phyloP scores from a whole-genome alignment of 2,797 vertebrate species.

The Microhierax caerulescens region DNA sequence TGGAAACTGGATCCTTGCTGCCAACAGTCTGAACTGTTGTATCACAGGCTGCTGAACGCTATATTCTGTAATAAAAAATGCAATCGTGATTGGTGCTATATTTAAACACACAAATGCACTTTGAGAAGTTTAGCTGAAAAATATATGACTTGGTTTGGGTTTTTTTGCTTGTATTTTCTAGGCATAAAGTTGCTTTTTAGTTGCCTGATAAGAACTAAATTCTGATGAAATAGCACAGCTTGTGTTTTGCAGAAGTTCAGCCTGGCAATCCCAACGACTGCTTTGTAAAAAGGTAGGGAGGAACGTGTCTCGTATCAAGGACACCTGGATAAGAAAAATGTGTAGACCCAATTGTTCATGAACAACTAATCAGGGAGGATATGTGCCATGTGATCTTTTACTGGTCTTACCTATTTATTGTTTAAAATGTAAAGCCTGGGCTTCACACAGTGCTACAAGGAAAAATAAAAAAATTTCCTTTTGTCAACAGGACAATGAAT shows the following conservation, averaged over 20 bases:
- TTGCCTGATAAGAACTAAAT: background rate
- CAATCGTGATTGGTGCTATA: slow-evolving; percentile 57
- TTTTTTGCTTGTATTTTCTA: slow-evolving; percentile 6
- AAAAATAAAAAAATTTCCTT: too few relatives aligned
- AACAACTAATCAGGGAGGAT: background rate
- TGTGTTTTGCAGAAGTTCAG: background rate
- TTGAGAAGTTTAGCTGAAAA: slow-evolving; percentile 41
- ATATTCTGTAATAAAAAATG: slow-evolving; percentile 68
- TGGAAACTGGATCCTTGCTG: slow-evolving; percentile 74
- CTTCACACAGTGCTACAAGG: background rate
- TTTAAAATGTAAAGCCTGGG: background rate
- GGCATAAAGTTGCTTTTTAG: background rate
- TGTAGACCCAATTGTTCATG: background rate
- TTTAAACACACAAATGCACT: slow-evolving; percentile 57
- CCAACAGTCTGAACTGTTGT: slow-evolving; percentile 73
- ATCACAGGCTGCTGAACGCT: slow-evolving; percentile 64
- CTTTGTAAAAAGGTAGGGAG: background rate
- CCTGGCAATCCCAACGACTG: background rate
- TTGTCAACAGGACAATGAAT: background rate
- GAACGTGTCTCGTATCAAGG: background rate
- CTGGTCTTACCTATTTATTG: background rate
- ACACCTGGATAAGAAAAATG: background rate
- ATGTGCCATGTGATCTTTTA: background rate
- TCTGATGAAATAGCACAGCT: background rate
- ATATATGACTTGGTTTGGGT: background rate